Evolutionary conservation across 2,797 vertebrate species (phyloP).

Genomic region (Chloroceryle amazona): DNA sequence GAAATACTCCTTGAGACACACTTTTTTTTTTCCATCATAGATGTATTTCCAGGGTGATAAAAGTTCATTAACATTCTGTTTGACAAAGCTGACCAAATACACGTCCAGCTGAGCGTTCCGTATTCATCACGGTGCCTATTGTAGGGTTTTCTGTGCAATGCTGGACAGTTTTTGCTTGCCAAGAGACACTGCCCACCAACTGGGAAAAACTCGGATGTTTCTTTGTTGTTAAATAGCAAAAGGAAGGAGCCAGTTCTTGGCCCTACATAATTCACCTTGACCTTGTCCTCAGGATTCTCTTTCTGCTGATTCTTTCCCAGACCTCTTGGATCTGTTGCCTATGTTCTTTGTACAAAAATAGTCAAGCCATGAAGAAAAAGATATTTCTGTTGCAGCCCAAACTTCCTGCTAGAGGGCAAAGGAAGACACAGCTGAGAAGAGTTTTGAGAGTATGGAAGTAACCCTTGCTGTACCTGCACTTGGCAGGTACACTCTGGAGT

Average conservation of each 20-base stretch:
- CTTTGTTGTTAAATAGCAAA: neutral
- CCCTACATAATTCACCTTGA: neutral
- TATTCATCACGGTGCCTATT: neutral
- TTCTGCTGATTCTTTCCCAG: constrained; percentile 2
- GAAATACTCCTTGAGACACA: neutral
- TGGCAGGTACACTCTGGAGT: neutral
- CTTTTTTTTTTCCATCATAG: neutral
- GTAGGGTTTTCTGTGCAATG: neutral
- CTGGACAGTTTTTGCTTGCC: neutral
- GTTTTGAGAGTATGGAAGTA: neutral
- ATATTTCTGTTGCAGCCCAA: neutral
- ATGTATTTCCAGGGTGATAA: neutral
- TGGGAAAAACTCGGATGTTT: neutral
- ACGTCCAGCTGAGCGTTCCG: neutral
- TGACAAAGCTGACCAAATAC: neutral
- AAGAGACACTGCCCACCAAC: neutral
- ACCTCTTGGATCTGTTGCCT: neutral
- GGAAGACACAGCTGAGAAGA: neutral
- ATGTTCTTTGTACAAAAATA: neutral
- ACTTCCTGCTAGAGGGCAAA: neutral
- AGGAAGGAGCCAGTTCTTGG: neutral
- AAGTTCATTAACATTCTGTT: neutral
- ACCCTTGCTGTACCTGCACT: neutral
- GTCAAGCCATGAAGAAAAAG: neutral
- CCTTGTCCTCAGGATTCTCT: neutral